A percentile compares a stretch with the other conserved stretches of the same genome.
phyloP scores from a whole-genome alignment of 2,113 vertebrate genomes.

The Montifringilla adamsi region DNA sequence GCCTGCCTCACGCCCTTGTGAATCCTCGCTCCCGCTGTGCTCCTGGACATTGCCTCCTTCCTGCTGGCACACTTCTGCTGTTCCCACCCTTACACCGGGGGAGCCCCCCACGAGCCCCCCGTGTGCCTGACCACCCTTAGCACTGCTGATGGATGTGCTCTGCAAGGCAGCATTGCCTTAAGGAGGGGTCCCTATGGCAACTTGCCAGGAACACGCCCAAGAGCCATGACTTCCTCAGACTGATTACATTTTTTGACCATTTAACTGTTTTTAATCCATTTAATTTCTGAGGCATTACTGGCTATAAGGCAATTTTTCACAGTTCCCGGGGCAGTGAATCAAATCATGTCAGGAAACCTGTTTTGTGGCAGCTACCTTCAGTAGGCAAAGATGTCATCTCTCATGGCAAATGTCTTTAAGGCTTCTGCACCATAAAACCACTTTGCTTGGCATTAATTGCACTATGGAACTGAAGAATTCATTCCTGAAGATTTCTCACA shows the following conservation, averaged over 20 bases:
- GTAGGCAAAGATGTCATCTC: not conserved
- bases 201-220: not conserved
- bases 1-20: not conserved
- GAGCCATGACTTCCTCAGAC: not conserved
- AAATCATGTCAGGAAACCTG: conserved; percentile 3
- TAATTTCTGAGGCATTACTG: conserved; percentile 16
- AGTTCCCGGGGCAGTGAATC: not conserved
- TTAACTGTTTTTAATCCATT: conserved; percentile 28
- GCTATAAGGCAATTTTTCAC: conserved; percentile 6
- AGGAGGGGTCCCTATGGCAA: conserved; percentile 9
- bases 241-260: not conserved
- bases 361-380: conserved; percentile 22
- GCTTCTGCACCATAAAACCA: not conserved
- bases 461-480: not conserved
- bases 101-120: rapidly evolving
- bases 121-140: rapidly evolving
- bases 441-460: not conserved
- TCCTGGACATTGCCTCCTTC: not conserved
- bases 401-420: not conserved
- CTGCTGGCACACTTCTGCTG: not conserved
- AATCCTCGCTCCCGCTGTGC: not conserved
- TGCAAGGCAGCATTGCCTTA: not conserved
- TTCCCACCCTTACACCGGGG: rapidly evolving
- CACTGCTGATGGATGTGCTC: not conserved
- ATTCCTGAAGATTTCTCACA: not conserved